These are phyloP conservation scores for Bombylius major DNA, from an alignment of 2,888 invertebrate species.

Conservation along the genomic window DNA sequence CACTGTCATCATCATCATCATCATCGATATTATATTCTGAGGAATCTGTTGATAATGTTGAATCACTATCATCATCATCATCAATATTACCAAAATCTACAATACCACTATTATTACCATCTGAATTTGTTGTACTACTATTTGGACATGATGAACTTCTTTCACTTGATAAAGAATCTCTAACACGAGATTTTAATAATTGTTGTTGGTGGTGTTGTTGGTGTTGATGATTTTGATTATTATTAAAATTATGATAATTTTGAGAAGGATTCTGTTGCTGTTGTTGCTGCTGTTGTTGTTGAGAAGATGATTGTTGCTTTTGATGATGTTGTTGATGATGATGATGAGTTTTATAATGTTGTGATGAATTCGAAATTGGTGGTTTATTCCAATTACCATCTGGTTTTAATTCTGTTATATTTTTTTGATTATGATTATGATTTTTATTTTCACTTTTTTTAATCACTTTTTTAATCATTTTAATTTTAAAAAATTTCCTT, in stretches of 20 bases:
- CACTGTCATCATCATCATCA: neutral
- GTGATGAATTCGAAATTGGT: constrained; percentile 4
- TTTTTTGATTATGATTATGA: neutral
- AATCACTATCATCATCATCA: constrained; percentile 7
- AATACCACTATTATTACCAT: neutral
- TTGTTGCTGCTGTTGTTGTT: neutral
- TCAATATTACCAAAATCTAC: constrained; percentile 1
- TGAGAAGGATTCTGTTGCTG: neutral
- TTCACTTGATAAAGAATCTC: constrained; percentile 13
- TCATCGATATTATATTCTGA: constrained; percentile 6
- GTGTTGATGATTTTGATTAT: neutral
- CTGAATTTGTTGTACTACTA: constrained; percentile 9
- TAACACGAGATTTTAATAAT: constrained; percentile 3
- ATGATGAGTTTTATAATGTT: too few relatives aligned
- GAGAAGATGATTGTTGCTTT: neutral
- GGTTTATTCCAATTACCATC: constrained; percentile 15
- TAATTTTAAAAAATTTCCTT: neutral
- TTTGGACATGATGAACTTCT: constrained; percentile 14
- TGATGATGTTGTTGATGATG: neutral
- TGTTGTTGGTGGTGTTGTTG: neutral
- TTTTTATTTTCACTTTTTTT: neutral
- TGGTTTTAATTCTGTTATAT: constrained; percentile 6
- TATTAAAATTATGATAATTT: neutral
- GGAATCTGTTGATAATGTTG: constrained; percentile 1
- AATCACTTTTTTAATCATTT: neutral